Base-by-base conservation (phyloP, 2,113 vertebrate species). In the Callorhinus ursinus region DNA sequence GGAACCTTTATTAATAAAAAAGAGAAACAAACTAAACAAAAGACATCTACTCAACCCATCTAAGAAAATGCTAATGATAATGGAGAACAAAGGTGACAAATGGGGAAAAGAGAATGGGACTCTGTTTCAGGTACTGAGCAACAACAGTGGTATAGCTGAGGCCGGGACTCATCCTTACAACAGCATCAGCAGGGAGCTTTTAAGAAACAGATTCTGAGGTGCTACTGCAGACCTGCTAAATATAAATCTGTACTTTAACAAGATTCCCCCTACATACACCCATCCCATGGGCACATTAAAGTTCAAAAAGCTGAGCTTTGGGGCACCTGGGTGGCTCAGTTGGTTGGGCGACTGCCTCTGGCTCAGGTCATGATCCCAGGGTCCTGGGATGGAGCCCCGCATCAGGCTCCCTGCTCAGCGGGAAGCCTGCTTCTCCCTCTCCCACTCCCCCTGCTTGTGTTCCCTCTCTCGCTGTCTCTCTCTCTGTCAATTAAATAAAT, bases 1-100 rank as follows among this genome's bases (percentile, higher is more conserved):
- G 97, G 99, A 99, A 89, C 99, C 99, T 99, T 99, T 81, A 97
- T 93, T 92, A 96, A 93, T 93, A 59, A 95, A 98, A 98, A 90
- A 98, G 96, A 97, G 95, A 74, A 97, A 98, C 93, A 80, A 94
- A 95, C 82, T n/a, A 83, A 98, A 98, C 96, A 87, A 93, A 89
- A 65, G 22, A 81, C 3, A 67, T 57, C 83, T 18, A 88, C 14
- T 88, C 31, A 95, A 77, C 16, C 53, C 16, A 91, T 74, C 55
- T 89, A 96, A 88, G 42, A 93, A 13, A 89, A 39, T 42, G 46
- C 3, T 36, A 9, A 77, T 65, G 87, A 65, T 55, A 88, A 74
- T 14, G 18, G 67, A 69, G 67, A 18, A 69, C 53, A 57, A 86
- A 31, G 76, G 19, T 14, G 65, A 24, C 19, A 67, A 72, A 51